Base-by-base conservation (phyloP, 2,888 invertebrate genomes). In the Athetis lepigone region DNA sequence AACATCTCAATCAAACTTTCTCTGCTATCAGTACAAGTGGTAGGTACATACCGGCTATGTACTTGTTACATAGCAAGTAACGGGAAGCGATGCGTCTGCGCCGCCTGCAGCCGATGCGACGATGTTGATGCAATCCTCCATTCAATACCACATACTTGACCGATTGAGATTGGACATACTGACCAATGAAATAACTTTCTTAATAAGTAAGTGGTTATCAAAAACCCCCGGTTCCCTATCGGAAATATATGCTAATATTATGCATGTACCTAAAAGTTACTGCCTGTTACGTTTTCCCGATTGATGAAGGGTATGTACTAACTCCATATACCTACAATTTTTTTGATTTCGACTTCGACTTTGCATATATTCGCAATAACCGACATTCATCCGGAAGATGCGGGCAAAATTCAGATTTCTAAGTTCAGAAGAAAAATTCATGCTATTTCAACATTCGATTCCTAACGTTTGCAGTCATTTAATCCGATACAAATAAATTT, bases 31-130 rank as follows among this genome's bases (percentile, higher is more conserved):
- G 70, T 82, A 76, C 77, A 47, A 40, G 19, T 16, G 55, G 46
- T 50, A 45, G 67, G 76, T 77, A 80, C 55, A 80, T 77, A 64
- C 54, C 63, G 45, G 43, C 46, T 74, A 76, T 80, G 45, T 75
- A 80, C 60, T 75, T 37, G 54, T 58, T 79, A 92, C 84, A 91
- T 91, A 84, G 79, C 54, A 81, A 82, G 87, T 93, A 92, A 93
- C 94, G 93, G 94, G 92, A 92, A 89, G 86, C 86, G 84, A 73
- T 86, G 88, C 85, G 86, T 82, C 80, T 84, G 83, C 84, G 82
- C 71, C 75, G 83, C 70, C 68, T 76, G 74, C 59, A 77, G 62
- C 75, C 66, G 62, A 72, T 69, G 70, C 71, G 56, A 70, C 64
- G 67, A 67, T 62, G 66, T 83, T 81, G 82, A 83, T 83, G 85